Evolutionary conservation across 2,888 invertebrate genomes (phyloP).

Genomic region (Chrysolina haemoptera): DNA sequence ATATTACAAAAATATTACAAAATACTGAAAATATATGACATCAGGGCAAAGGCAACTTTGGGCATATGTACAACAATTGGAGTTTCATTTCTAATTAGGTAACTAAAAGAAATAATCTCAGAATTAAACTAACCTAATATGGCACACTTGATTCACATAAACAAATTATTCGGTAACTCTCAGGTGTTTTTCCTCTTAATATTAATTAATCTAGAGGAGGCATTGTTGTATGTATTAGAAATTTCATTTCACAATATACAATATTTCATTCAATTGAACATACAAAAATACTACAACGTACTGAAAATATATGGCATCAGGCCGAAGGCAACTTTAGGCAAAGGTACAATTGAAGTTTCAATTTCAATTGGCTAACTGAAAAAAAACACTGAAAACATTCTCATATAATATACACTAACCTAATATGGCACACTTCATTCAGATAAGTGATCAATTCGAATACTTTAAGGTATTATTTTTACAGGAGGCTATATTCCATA

Average conservation of each 20-base stretch:
- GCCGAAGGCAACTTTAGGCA: constrained; percentile 25
- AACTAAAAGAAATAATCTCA: background rate
- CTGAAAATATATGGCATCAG: constrained; percentile 34
- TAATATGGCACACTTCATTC: constrained; percentile 31
- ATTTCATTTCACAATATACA: too few species aligned
- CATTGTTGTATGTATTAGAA: background rate
- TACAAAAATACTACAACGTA: constrained; percentile 40
- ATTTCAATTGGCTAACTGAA: background rate
- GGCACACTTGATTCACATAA: constrained; percentile 31
- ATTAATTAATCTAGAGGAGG: background rate
- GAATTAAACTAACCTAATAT: constrained; percentile 24
- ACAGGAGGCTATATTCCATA: background rate
- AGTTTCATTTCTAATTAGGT: background rate
- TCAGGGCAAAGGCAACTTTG: constrained; percentile 23
- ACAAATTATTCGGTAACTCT: background rate
- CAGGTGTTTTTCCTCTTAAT: background rate
- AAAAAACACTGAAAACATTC: constrained; percentile 2
- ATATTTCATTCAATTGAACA: too few species aligned
- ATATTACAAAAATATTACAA: constrained; percentile 41
- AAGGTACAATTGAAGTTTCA: background rate
- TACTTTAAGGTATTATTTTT: background rate
- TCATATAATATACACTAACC: constrained; percentile 5
- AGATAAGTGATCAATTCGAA: background rate
- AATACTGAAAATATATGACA: constrained; percentile 39
- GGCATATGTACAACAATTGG: constrained; percentile 23